A percentile compares a stretch with the other conserved stretches of the same genome.
These are phyloP conservation scores for Polyploca ridens DNA, from an alignment of 2,888 invertebrate genomes.

Conservation along the genomic window DNA sequence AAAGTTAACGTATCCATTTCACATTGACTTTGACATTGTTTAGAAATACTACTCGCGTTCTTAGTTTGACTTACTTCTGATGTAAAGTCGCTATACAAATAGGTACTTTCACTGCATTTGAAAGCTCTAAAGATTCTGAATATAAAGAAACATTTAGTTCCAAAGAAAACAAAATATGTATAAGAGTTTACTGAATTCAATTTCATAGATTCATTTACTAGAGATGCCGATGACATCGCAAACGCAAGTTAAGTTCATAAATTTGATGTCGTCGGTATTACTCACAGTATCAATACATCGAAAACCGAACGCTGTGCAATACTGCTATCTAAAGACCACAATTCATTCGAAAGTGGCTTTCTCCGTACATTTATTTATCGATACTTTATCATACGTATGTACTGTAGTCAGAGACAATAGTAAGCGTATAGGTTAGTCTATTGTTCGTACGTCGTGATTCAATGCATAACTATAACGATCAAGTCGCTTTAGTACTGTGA, in stretches of 20 bases:
- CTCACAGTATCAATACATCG: neutral
- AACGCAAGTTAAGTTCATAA: neutral
- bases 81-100: neutral
- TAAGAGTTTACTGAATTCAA: no score
- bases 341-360: slow-evolving; percentile 9
- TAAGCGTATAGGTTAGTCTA: slow-evolving; percentile 35
- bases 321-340: neutral
- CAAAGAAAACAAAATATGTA: no score
- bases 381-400: slow-evolving; percentile 21
- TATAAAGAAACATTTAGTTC: no score
- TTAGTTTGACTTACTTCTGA: neutral
- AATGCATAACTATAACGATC: slow-evolving; percentile 28
- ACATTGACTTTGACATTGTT: neutral
- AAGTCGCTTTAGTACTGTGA: slow-evolving; percentile 28
- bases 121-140: no score
- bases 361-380: slow-evolving; percentile 12
- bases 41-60: neutral
- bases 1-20: slow-evolving; percentile 3
- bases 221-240: neutral
- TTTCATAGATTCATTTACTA: neutral
- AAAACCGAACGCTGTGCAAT: neutral
- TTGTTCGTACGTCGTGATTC: slow-evolving; percentile 51
- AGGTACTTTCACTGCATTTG: no score
- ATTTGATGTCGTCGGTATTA: neutral
- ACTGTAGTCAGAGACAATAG: slow-evolving; percentile 37